These are phyloP conservation scores for Microcebus ravelobensis DNA, from an alignment of 2,113 vertebrate genomes.

Conservation along the genomic window DNA sequence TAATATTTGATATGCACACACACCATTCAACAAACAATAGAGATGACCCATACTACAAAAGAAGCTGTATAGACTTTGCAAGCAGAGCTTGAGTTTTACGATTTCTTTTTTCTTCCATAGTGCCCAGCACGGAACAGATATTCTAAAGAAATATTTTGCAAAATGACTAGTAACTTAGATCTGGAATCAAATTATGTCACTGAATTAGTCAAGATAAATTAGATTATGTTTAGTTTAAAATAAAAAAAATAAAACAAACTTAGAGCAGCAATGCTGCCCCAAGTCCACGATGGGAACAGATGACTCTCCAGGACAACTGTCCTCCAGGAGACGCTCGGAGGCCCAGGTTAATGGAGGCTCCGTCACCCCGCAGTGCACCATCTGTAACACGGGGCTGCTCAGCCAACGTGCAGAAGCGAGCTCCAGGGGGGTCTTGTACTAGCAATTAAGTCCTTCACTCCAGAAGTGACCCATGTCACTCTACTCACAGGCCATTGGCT, in stretches of 20 bases:
- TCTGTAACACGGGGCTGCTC: not conserved
- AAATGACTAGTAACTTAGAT: constrained; percentile 8
- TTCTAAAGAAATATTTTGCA: not conserved
- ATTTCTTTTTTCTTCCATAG: not conserved
- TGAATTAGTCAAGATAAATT: not conserved
- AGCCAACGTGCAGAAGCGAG: not conserved
- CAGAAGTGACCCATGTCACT: not conserved
- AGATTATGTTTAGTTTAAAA: not conserved
- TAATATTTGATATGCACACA: not conserved
- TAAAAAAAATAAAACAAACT: not conserved
- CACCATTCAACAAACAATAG: not conserved
- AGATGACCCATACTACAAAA: not conserved
- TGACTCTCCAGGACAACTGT: not conserved
- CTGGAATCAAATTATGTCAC: not conserved
- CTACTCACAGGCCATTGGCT: not conserved
- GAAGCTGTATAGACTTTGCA: not conserved
- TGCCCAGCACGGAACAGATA: not conserved
- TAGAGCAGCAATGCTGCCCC: not conserved
- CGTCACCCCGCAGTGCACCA: not conserved
- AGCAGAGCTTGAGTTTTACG: not conserved
- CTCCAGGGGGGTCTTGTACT: not conserved
- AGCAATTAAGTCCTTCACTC: not conserved
- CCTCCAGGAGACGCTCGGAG: not conserved
- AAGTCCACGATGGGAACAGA: not conserved
- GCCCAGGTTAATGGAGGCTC: rapidly evolving